Conservation (phyloP, 2,888 invertebrate genomes). For the Lasius fuliginosus region DNA sequence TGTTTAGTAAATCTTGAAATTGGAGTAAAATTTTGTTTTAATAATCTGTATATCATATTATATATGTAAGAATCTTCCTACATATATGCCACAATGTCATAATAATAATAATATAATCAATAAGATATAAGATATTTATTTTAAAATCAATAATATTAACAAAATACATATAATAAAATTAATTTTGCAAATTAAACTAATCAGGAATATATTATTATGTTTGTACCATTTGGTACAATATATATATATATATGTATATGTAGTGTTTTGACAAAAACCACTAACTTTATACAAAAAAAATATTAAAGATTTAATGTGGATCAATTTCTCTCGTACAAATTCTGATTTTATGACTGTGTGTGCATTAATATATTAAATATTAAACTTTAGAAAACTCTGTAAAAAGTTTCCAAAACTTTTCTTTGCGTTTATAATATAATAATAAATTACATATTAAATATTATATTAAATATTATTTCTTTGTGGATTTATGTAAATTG, state of each 20-base stretch:
- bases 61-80: neutral
- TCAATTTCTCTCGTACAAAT: neutral
- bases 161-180: neutral
- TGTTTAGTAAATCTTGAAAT: neutral
- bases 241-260: neutral
- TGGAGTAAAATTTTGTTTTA: neutral
- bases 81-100: neutral
- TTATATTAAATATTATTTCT: neutral
- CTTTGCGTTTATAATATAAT: neutral
- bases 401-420: neutral
- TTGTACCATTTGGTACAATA: neutral
- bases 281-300: neutral
- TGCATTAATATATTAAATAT: neutral
- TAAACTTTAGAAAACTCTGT: neutral
- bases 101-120: neutral
- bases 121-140: neutral
- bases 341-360: neutral
- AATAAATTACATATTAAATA: neutral
- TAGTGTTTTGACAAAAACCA: neutral
- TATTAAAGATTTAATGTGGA: neutral
- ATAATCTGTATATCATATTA: neutral
- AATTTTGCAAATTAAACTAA: neutral
- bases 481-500: neutral
- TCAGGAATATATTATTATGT: neutral
- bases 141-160: neutral